These are phyloP conservation scores for Fringilla coelebs DNA, from an alignment of 2,797 vertebrate genomes.

Conservation along the genomic window DNA sequence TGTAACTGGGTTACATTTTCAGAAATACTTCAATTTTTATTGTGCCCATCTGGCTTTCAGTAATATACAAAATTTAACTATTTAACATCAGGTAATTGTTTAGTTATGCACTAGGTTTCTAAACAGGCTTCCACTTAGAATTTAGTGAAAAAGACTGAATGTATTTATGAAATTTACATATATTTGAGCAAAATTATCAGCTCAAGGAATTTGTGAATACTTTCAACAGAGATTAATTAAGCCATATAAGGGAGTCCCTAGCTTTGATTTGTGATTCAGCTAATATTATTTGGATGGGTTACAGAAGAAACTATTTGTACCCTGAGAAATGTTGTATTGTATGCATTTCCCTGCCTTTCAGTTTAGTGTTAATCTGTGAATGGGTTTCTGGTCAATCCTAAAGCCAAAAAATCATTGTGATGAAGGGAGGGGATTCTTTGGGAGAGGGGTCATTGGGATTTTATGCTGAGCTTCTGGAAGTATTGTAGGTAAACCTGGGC, in stretches of 20 bases:
- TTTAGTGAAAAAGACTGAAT: not conserved
- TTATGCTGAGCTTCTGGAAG: slow-evolving; percentile 75
- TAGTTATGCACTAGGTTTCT: not conserved
- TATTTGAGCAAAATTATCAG: not conserved
- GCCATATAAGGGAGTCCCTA: not conserved
- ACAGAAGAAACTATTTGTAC: not conserved
- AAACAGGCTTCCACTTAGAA: not conserved
- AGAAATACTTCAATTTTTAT: not conserved
- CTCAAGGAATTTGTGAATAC: not conserved
- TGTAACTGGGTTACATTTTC: not conserved
- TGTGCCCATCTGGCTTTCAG: not conserved
- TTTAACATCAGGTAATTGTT: not conserved
- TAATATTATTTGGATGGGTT: not conserved
- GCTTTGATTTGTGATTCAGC: slow-evolving; percentile 51
- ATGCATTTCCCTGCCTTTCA: slow-evolving; percentile 2
- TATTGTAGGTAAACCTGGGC: slow-evolving; percentile 42
- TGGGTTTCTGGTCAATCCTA: slow-evolving; percentile 22
- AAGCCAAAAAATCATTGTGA: not conserved
- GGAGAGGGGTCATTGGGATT: slow-evolving; percentile 68
- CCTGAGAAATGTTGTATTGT: not conserved
- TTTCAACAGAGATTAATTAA: not conserved
- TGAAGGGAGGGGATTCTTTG: slow-evolving; percentile 40
- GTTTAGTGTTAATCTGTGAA: slow-evolving; percentile 7
- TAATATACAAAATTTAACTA: not conserved
- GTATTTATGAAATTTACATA: not conserved